Evolutionary conservation across 2,113 vertebrate species (phyloP).

Genomic region (Phoxinus phoxinus): DNA sequence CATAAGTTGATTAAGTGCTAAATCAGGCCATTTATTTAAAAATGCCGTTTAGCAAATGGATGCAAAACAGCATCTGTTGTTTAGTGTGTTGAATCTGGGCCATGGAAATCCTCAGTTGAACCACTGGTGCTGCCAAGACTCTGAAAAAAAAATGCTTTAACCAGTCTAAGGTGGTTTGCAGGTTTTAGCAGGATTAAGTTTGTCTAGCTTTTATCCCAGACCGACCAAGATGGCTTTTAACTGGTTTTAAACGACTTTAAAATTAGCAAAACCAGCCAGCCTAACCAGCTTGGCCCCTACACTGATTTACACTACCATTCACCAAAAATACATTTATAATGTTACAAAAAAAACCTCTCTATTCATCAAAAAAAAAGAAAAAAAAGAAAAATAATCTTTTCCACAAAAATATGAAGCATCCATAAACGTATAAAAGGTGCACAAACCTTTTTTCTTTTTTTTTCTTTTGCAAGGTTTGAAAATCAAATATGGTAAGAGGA

Average conservation of each 20-base stretch:
- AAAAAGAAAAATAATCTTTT: neutral
- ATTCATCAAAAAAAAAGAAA: neutral
- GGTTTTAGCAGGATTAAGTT: neutral
- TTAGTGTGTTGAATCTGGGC: conserved; percentile 11
- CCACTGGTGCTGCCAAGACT: neutral
- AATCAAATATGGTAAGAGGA: neutral
- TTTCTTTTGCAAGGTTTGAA: neutral
- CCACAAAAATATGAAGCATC: neutral
- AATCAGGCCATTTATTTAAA: conserved; percentile 23
- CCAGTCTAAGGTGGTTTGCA: neutral
- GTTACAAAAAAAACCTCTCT: neutral
- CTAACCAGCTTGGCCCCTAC: neutral
- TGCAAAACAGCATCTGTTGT: conserved; percentile 34
- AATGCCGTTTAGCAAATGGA: neutral
- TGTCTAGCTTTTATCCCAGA: neutral
- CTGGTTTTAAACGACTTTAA: neutral
- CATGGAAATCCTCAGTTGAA: conserved; percentile 12
- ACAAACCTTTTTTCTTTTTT: neutral
- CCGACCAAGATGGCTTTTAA: neutral
- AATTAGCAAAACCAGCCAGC: neutral
- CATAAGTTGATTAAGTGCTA: conserved; percentile 1
- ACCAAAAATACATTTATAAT: neutral
- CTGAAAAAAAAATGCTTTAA: neutral
- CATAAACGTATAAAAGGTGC: neutral
- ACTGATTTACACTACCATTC: neutral